These are phyloP conservation scores for Phylloscopus trochiloides DNA, from an alignment of 2,113 vertebrate genomes.

Conservation along the genomic window DNA sequence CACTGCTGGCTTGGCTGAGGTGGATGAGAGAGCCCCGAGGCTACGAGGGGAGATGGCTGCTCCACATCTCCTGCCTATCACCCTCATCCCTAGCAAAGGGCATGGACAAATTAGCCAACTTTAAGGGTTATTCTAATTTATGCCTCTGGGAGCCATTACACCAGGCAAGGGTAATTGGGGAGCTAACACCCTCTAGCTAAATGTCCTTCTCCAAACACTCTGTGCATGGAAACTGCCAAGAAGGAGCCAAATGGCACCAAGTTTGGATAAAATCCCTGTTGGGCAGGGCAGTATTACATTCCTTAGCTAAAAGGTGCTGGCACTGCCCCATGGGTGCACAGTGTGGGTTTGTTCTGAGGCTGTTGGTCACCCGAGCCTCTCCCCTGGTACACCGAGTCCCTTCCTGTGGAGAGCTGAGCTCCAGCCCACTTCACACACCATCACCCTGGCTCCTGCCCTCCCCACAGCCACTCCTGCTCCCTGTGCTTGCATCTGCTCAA, in stretches of 20 bases:
- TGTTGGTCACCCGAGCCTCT: rapidly evolving
- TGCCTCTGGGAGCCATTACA: constrained; percentile 32
- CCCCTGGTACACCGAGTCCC: neutral
- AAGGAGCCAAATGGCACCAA: neutral
- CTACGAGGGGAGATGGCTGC: neutral
- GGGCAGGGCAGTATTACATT: neutral
- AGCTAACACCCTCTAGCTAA: constrained; percentile 41
- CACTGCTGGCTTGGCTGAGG: neutral
- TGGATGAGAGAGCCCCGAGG: neutral
- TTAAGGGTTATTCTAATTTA: constrained; percentile 55
- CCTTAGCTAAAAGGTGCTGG: neutral
- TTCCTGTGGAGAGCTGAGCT: neutral
- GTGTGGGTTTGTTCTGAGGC: neutral
- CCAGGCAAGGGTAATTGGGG: constrained; percentile 44
- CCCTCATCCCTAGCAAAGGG: constrained; percentile 7
- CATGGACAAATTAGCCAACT: constrained; percentile 52
- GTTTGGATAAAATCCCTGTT: neutral
- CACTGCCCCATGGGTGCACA: neutral
- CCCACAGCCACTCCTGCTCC: neutral
- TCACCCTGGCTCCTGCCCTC: neutral
- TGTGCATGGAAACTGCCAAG: neutral
- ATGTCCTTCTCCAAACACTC: neutral
- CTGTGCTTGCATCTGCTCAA: neutral
- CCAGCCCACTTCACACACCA: neutral
- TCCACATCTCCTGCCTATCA: neutral